Base-by-base conservation (phyloP, 2,113 vertebrate genomes). In the Trogon melanurus region DNA sequence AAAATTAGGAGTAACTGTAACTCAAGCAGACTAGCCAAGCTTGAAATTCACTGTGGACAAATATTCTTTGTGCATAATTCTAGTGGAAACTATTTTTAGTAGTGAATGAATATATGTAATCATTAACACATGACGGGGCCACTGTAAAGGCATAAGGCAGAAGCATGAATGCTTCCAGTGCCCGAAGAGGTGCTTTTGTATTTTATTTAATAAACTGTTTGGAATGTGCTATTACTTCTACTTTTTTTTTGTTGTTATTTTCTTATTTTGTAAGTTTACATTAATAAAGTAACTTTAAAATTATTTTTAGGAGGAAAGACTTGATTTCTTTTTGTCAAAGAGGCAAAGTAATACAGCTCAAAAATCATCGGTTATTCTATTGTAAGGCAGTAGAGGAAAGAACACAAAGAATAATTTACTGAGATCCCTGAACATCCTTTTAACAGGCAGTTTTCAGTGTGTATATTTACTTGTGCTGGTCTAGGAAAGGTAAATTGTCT, bases 41-140 rank as follows among this genome's bases (percentile, higher is more conserved):
- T 95, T 94, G 92, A 85, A 90, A 94, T 92, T 89, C 86, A 44
- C 91, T 92, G 93, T 89, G 91, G 92, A 96, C 95, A 97, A 94
- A 95, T 95, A 91, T 97, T 96, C 95, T 96, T 94, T 95, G 95
- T 96, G 92, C 92, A 94, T 97, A 94, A 95, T 96, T 94, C 88
- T 92, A 89, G 93, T 91, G 91, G 92, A 93, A 94, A 92, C 93
- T 96, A 96, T 91, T 96, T 97, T 95, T 95, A 91, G 93, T 95
- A 93, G 87, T 89, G 95, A 96, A 91, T 95, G 92, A 95, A 90
- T 89, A 85, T 96, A 88, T 92, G 85, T 97, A 96, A 97, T 96
- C 92, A 94, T 96, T 96, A 96, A 95, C 96, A 96, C 83, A 96
- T 92, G 93, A 69, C 3, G 12, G 62, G 80, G 76, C 92, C 6